Evolutionary conservation across 2,888 invertebrate genomes (phyloP).

Genomic region (Athalia circularis): DNA sequence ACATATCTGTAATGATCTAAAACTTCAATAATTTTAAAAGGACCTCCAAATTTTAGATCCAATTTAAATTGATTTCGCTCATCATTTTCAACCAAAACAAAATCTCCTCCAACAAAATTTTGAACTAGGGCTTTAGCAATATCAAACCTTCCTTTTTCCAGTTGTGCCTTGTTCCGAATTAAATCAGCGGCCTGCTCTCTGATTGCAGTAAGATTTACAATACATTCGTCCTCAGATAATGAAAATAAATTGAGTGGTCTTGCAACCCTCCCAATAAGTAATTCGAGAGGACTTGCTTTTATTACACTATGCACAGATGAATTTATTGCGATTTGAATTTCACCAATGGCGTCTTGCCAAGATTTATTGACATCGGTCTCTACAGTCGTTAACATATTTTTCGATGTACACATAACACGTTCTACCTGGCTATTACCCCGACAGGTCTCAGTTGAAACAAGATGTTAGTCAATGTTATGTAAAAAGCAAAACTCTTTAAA

Average conservation of each 20-base stretch:
- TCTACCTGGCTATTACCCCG: slow-evolving; percentile 62
- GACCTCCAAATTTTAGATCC: not conserved
- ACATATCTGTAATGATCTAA: not conserved
- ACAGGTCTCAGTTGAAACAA: slow-evolving; percentile 57
- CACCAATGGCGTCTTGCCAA: slow-evolving; percentile 60
- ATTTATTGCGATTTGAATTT: too few relatives aligned
- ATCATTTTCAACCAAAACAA: not conserved
- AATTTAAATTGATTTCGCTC: not conserved
- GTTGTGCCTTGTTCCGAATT: slow-evolving; percentile 40
- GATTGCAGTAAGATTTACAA: slow-evolving; percentile 33
- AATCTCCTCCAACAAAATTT: not conserved
- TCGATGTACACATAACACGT: slow-evolving; percentile 53
- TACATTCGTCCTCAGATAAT: slow-evolving; percentile 22
- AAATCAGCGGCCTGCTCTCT: slow-evolving; percentile 44
- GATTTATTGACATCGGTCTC: slow-evolving; percentile 36
- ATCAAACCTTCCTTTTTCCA: slow-evolving; percentile 39
- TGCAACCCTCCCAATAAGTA: too few relatives aligned
- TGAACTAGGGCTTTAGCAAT: slow-evolving; percentile 5
- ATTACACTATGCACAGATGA: too few relatives aligned
- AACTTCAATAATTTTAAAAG: too few relatives aligned
- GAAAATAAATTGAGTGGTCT: too few relatives aligned
- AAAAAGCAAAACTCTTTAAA: slow-evolving; percentile 50
- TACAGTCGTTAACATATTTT: slow-evolving; percentile 4
- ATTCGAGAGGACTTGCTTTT: too few relatives aligned
- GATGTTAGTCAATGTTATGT: slow-evolving; percentile 50